Evolutionary conservation across 2,113 vertebrate genomes (phyloP).

Genomic region (Bos javanicus): DNA sequence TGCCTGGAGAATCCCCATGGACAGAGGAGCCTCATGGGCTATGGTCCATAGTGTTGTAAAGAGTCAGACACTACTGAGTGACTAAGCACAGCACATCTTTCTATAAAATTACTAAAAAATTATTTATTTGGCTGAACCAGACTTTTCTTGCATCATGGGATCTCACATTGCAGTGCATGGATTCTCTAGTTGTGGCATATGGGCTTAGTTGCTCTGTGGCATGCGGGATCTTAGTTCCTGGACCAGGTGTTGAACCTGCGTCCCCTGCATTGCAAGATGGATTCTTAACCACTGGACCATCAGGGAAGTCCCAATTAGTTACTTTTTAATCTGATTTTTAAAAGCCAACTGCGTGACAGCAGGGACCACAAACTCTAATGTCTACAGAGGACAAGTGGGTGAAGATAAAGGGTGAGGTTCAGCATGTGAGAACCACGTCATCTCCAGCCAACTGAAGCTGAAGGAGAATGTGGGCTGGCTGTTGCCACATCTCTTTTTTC

Average conservation of each 20-base stretch:
- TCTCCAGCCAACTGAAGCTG: background rate
- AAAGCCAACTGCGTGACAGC: background rate
- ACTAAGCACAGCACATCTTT: background rate
- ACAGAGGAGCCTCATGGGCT: background rate
- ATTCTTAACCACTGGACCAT: background rate
- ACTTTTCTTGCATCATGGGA: background rate
- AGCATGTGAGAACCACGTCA: accelerated
- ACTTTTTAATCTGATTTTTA: background rate
- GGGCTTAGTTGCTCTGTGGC: background rate
- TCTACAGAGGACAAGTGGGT: background rate
- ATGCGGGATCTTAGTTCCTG: background rate
- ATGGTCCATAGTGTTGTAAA: background rate
- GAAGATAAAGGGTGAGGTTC: background rate
- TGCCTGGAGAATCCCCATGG: background rate
- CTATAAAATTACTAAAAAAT: background rate
- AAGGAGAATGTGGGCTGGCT: too few relatives aligned
- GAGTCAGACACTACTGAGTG: background rate
- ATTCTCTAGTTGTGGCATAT: background rate
- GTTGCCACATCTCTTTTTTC: background rate
- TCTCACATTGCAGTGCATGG: background rate
- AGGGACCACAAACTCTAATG: background rate
- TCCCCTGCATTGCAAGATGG: background rate
- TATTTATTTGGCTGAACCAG: background rate
- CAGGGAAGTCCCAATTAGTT: background rate
- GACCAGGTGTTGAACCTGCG: background rate